These are phyloP conservation scores for Gastrophysa polygoni DNA, from an alignment of 2,888 invertebrate species.

Conservation along the genomic window DNA sequence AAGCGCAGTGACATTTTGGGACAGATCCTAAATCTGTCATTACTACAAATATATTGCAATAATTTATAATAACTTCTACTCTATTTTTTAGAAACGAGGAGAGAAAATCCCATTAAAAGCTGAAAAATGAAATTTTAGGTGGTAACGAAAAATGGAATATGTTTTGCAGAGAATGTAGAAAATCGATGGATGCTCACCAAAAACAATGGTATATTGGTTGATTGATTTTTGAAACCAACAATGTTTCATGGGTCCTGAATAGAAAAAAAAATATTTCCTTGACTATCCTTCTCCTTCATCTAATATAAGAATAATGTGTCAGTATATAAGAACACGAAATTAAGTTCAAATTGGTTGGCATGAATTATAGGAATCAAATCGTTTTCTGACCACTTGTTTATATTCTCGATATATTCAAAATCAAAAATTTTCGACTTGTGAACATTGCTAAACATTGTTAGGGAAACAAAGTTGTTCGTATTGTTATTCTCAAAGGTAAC, in stretches of 20 bases:
- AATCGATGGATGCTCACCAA: conserved; percentile 21
- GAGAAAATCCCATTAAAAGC: conserved; percentile 17
- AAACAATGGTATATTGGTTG: conserved; percentile 19
- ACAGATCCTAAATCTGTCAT: too few relatives aligned
- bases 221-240: conserved; percentile 19
- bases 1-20: too few relatives aligned
- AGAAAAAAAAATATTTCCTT: conserved; percentile 18
- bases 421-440: not conserved
- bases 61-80: conserved; percentile 10
- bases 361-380: conserved; percentile 14
- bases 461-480: not conserved
- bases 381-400: conserved; percentile 22
- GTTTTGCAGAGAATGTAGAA: conserved; percentile 16
- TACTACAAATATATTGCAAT: too few relatives aligned
- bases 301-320: conserved; percentile 18
- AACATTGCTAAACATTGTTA: not conserved
- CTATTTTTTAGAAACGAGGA: conserved; percentile 11
- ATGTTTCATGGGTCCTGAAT: conserved; percentile 20
- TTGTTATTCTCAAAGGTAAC: not conserved
- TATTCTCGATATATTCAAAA: conserved; percentile 18
- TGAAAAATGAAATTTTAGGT: conserved; percentile 9
- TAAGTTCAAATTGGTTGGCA: conserved; percentile 18
- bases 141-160: conserved; percentile 16
- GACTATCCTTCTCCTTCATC: conserved; percentile 19
- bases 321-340: conserved; percentile 20